phyloP scores from a whole-genome alignment of 2,797 vertebrate genomes.

The Enteromius mattozi region DNA sequence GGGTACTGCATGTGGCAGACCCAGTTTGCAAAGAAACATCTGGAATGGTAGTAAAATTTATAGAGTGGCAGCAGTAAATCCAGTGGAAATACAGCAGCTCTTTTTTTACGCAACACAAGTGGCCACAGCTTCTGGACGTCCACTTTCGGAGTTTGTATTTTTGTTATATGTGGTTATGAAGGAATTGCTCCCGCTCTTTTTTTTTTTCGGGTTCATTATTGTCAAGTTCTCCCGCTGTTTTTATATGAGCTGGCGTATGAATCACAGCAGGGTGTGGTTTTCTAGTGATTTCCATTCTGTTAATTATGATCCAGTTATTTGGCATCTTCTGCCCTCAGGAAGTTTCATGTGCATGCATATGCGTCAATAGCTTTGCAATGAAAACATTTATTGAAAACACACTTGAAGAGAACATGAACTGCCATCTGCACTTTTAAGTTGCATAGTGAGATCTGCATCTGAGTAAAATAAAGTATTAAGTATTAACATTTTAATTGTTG shows the following conservation, averaged over 20 bases:
- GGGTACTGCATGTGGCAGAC: conserved; percentile 20
- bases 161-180: conserved; percentile 24
- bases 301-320: conserved; percentile 30
- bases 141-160: conserved; percentile 4
- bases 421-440: not conserved
- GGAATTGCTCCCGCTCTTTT: conserved; percentile 39
- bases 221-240: conserved; percentile 30
- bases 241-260: not conserved
- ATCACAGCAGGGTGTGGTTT: conserved; percentile 47
- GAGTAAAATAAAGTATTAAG: not conserved
- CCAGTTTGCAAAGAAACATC: conserved; percentile 41
- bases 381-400: conserved; percentile 1
- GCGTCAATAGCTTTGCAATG: not conserved
- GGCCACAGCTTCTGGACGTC: conserved; percentile 17
- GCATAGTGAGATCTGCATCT: not conserved
- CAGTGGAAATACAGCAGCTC: conserved; percentile 10
- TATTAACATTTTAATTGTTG: not conserved
- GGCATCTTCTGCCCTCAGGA: conserved; percentile 18
- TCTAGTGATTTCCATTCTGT: conserved; percentile 26
- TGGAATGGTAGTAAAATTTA: conserved; percentile 39
- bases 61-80: conserved; percentile 24
- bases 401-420: not conserved
- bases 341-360: conserved; percentile 14
- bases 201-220: conserved; percentile 34
- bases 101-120: conserved; percentile 11